phyloP scores from a whole-genome alignment of 92 coral and sea anemone genomes.

The Heliopora coerulea region DNA sequence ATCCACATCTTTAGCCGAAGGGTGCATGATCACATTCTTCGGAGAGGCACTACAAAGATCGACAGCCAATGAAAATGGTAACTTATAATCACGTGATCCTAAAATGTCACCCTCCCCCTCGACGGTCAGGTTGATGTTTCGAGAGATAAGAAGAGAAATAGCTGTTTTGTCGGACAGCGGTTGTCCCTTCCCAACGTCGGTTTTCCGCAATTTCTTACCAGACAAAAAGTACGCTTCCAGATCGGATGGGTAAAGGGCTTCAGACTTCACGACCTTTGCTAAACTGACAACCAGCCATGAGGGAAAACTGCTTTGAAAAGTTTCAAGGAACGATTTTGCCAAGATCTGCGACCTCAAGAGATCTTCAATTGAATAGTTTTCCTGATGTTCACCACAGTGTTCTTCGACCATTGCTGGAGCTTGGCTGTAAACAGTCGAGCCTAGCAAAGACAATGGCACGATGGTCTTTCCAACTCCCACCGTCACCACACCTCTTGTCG shows the following conservation, averaged over 20 bases:
- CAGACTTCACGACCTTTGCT: background rate
- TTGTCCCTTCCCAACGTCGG: slow-evolving; percentile 43
- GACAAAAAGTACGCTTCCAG: slow-evolving; percentile 47
- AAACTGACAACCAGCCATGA: slow-evolving; percentile 58
- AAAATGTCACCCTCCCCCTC: slow-evolving; percentile 35
- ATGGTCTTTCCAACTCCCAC: slow-evolving; percentile 23
- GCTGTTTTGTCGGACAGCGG: slow-evolving; percentile 39
- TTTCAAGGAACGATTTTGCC: slow-evolving; percentile 52
- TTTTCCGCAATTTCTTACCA: slow-evolving; percentile 43
- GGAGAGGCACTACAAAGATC: slow-evolving; percentile 49
- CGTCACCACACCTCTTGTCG: slow-evolving; percentile 54
- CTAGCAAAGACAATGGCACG: slow-evolving; percentile 58
- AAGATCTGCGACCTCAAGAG: slow-evolving; percentile 4
- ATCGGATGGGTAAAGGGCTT: slow-evolving; percentile 32
- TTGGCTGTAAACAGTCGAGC: slow-evolving; percentile 41
- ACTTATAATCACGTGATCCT: slow-evolving; percentile 36
- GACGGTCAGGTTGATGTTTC: slow-evolving; percentile 45
- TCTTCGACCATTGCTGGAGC: background rate
- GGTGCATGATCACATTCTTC: slow-evolving; percentile 12
- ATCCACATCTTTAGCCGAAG: background rate
- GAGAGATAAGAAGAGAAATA: slow-evolving; percentile 56
- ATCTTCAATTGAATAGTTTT: background rate
- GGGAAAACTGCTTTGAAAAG: slow-evolving; percentile 54
- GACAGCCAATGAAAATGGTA: slow-evolving; percentile 48
- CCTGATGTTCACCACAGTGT: background rate